phyloP scores from a whole-genome alignment of 2,113 vertebrate genomes.

The Laticauda laticaudata region DNA sequence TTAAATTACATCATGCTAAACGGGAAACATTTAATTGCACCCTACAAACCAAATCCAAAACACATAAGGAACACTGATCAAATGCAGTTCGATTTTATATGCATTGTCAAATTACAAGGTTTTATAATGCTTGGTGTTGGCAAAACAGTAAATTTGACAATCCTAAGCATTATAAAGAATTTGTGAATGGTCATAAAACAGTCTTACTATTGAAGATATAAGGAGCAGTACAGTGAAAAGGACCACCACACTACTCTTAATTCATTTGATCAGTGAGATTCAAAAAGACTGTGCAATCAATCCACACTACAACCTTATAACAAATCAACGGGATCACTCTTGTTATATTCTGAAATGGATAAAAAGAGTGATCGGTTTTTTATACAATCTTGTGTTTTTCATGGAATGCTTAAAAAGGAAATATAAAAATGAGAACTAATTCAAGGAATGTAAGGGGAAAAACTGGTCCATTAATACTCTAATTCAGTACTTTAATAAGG shows the following conservation, averaged over 20 bases:
- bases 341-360: not conserved
- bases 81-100: not conserved
- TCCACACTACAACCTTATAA: not conserved
- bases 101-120: not conserved
- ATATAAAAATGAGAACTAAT: not conserved
- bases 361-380: not conserved
- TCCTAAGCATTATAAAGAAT: not conserved
- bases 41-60: slow-evolving; percentile 5
- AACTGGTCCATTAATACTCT: not conserved
- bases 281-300: accelerated
- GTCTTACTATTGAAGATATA: not conserved
- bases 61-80: not conserved
- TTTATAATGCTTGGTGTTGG: not conserved
- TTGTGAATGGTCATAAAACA: not conserved
- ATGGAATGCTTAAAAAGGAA: not conserved
- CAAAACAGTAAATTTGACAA: not conserved
- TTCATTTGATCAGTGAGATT: not conserved
- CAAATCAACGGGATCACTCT: not conserved
- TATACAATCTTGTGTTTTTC: not conserved
- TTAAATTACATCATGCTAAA: not conserved
- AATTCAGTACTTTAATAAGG: not conserved
- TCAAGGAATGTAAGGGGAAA: not conserved
- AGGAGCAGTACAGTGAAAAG: not conserved
- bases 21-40: not conserved
- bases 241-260: not conserved